A percentile compares a stretch with the other conserved stretches of the same genome.
These are phyloP conservation scores for Chrysodeixis includens DNA, from an alignment of 2,888 invertebrate genomes.

Conservation along the genomic window DNA sequence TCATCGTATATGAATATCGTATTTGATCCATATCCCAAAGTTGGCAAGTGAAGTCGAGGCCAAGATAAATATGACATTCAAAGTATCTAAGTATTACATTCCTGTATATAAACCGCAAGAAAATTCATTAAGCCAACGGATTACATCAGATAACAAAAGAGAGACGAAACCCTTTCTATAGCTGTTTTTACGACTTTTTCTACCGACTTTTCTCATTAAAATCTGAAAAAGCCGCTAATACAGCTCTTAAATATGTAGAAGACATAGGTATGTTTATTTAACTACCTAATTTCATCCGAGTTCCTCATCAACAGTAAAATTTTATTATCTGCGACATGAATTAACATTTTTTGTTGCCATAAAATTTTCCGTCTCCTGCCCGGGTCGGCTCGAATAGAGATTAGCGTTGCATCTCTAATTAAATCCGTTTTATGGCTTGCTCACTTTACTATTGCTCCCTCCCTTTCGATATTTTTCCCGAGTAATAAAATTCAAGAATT, in stretches of 20 bases:
- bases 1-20: background rate
- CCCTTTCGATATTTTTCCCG: constrained; percentile 47
- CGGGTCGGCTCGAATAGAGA: constrained; percentile 66
- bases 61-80: constrained; percentile 11
- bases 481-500: constrained; percentile 40
- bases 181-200: constrained; percentile 63
- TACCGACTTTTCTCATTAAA: constrained; percentile 64
- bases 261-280: constrained; percentile 53
- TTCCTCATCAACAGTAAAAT: constrained; percentile 56
- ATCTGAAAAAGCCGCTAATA: constrained; percentile 59
- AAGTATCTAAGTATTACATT: constrained; percentile 38
- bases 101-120: constrained; percentile 42
- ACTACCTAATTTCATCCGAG: constrained; percentile 56
- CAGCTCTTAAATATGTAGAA: constrained; percentile 60
- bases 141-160: constrained; percentile 57
- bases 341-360: constrained; percentile 62
- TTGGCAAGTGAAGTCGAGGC: background rate
- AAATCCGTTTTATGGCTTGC: constrained; percentile 63
- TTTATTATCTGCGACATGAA: constrained; percentile 60
- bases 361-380: constrained; percentile 59
- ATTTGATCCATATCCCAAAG: background rate
- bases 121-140: constrained; percentile 56
- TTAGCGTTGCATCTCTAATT: constrained; percentile 76
- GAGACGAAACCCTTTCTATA: constrained; percentile 59
- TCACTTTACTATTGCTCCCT: constrained; percentile 51